Conservation (phyloP, 2,888 invertebrate species). For the Trachelus troglodyta region DNA sequence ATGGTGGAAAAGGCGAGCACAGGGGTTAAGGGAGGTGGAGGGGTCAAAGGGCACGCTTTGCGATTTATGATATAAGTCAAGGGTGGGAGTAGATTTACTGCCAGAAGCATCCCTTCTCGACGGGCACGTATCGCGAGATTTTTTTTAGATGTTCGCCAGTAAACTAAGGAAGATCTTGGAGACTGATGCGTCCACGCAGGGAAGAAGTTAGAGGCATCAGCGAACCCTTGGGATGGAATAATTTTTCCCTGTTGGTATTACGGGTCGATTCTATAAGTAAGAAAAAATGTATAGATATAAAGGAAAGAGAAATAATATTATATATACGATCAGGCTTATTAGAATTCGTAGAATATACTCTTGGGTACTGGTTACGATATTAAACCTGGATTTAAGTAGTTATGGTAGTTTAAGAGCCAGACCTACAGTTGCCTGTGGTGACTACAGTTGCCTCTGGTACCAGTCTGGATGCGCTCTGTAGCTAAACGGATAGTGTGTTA, state of each 20-base stretch:
- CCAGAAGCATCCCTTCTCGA: not conserved
- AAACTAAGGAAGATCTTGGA: not conserved
- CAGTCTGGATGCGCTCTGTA: not conserved
- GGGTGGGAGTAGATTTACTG: not conserved
- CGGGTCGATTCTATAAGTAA: not conserved
- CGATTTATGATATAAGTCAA: not conserved
- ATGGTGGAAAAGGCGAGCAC: not conserved
- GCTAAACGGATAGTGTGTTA: not conserved
- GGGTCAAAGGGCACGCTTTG: not conserved
- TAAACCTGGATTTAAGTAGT: not conserved
- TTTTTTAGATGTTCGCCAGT: not conserved
- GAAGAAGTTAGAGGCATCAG: not conserved
- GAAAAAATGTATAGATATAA: not conserved
- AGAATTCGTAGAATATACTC: not conserved
- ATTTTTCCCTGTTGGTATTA: not conserved
- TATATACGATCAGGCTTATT: not conserved
- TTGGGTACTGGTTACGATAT: not conserved
- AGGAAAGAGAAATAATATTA: not conserved
- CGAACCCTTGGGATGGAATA: not conserved
- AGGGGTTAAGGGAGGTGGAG: not conserved
- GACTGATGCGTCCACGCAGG: not conserved
- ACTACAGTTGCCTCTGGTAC: not conserved
- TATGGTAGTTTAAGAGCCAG: not conserved
- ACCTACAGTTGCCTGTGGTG: not conserved
- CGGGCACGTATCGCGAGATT: not conserved